Percentiles rank a stretch among this genome's conserved stretches.
Evolutionary conservation across 2,113 vertebrate genomes (phyloP).

Genomic region (Castor canadensis): DNA sequence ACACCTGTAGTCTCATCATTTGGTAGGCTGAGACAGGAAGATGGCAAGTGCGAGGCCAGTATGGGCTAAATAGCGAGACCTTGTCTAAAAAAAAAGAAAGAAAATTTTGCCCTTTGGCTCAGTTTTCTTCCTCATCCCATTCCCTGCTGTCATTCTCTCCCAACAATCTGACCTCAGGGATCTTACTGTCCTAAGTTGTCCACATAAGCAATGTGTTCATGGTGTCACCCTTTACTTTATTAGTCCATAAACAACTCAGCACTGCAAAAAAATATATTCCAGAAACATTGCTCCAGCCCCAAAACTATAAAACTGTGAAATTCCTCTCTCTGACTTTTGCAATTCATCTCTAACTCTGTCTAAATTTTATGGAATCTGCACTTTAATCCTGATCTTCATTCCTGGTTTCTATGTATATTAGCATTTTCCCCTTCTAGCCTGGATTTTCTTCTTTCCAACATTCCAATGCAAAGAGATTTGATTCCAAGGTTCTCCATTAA

Average conservation of each 20-base stretch:
- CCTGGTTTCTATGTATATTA: background rate
- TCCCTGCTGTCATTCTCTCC: background rate
- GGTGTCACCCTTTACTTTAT: background rate
- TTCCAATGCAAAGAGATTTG: constrained; percentile 11
- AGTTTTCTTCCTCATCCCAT: background rate
- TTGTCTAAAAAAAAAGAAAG: background rate
- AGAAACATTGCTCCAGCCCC: background rate
- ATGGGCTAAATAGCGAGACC: no score
- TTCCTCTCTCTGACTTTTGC: background rate
- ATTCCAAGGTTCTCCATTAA: background rate
- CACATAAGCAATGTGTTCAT: background rate
- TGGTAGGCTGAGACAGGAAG: no score
- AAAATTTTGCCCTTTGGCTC: background rate
- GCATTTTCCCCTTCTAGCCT: background rate
- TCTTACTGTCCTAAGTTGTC: no score
- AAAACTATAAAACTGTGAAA: background rate
- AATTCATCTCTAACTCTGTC: background rate
- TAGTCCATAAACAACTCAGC: background rate
- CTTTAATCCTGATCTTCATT: background rate
- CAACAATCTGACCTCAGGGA: no score
- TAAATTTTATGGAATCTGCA: background rate
- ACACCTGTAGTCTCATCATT: background rate
- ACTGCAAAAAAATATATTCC: background rate
- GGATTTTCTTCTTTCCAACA: background rate
- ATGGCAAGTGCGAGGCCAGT: no score